These are phyloP conservation scores for Lydus trimaculatus DNA, from an alignment of 2,888 invertebrate genomes.

Conservation along the genomic window DNA sequence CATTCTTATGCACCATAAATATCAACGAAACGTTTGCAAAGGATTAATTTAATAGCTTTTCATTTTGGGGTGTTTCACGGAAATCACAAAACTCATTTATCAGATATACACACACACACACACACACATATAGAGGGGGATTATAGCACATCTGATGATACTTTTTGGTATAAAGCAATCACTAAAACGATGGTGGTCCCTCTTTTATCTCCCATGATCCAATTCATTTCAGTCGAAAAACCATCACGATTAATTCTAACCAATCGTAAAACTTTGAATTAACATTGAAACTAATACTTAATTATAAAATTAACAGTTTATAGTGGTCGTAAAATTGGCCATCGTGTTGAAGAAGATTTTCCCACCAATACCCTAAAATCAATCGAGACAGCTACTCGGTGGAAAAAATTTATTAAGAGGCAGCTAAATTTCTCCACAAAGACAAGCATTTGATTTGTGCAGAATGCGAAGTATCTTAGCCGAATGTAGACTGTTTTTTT, in stretches of 20 bases:
- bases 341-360: conserved; percentile 40
- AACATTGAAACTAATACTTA: not conserved
- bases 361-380: conserved; percentile 34
- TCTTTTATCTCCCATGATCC: not conserved
- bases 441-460: conserved; percentile 20
- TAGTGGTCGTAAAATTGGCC: conserved; percentile 28
- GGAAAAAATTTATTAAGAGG: conserved; percentile 17
- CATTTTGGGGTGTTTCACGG: conserved; percentile 48
- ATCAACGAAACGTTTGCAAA: conserved; percentile 41
- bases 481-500: conserved; percentile 19
- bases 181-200: not conserved
- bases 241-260: not conserved
- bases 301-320: conserved; percentile 17
- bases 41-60: conserved; percentile 48
- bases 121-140: too few species aligned
- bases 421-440: not conserved
- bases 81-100: conserved; percentile 45
- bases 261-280: not conserved
- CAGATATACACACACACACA: conserved; percentile 26
- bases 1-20: conserved; percentile 41
- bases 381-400: too few species aligned
- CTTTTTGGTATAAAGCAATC: not conserved
- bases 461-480: conserved; percentile 41
- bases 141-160: conserved; percentile 4
- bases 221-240: not conserved